Percentiles rank a stretch among this genome's conserved stretches.
Evolutionary conservation across 2,113 vertebrate genomes (phyloP).

Genomic region (Hydropotes inermis): DNA sequence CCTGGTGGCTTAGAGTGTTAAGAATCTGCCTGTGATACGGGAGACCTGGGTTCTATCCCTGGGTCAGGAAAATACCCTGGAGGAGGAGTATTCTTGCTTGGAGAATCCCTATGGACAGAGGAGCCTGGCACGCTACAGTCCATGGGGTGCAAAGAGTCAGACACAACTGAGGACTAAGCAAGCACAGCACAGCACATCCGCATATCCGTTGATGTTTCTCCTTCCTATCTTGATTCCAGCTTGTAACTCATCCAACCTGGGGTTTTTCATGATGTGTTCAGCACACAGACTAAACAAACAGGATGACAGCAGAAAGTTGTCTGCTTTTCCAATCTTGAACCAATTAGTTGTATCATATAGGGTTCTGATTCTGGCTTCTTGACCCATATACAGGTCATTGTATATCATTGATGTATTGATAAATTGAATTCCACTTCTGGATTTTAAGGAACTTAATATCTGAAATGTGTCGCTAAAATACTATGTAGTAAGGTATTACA

Average conservation of each 20-base stretch:
- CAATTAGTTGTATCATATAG: background rate
- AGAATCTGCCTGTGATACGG: background rate
- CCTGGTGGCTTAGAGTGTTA: background rate
- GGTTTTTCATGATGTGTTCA: background rate
- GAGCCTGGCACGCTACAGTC: background rate
- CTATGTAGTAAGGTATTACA: background rate
- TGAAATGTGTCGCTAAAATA: background rate
- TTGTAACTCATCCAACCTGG: background rate
- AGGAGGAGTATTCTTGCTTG: background rate
- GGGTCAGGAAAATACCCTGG: background rate
- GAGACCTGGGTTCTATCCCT: background rate
- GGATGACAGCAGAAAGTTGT: background rate
- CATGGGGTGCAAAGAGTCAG: background rate
- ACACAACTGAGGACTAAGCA: background rate
- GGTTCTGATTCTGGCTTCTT: background rate
- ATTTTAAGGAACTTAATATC: background rate
- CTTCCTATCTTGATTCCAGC: background rate
- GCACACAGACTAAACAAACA: background rate
- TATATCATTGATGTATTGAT: background rate
- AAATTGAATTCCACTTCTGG: background rate
- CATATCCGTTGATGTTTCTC: background rate
- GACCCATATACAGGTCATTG: background rate
- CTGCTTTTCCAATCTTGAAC: background rate
- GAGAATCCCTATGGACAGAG: background rate
- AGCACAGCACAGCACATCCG: background rate